Evolutionary conservation across 2,888 invertebrate species (phyloP).

Genomic region (Silvanus unidentatus): DNA sequence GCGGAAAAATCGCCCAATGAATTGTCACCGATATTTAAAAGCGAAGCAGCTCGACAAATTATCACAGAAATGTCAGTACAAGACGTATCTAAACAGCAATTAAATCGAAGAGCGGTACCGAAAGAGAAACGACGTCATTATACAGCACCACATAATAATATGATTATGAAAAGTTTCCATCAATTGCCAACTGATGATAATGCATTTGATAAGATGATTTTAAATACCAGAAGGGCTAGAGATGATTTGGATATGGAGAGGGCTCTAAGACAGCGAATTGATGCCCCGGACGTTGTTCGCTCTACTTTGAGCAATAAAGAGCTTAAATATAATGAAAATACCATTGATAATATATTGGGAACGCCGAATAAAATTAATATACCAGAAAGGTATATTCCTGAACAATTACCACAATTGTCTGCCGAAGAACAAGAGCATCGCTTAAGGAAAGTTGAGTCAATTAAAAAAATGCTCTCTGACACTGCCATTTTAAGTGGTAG

Average conservation of each 20-base stretch:
- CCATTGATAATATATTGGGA: slow-evolving; percentile 80
- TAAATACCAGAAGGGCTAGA: slow-evolving; percentile 56
- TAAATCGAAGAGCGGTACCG: slow-evolving; percentile 58
- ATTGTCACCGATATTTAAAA: slow-evolving; percentile 76
- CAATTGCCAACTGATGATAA: slow-evolving; percentile 36
- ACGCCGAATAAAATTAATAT: slow-evolving; percentile 87
- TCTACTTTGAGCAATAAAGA: slow-evolving; percentile 67
- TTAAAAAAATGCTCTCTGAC: slow-evolving; percentile 83
- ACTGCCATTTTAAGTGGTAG: slow-evolving; percentile 50
- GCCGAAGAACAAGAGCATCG: slow-evolving; percentile 80
- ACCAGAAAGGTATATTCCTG: slow-evolving; percentile 87
- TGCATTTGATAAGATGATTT: slow-evolving; percentile 33
- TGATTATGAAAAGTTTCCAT: slow-evolving; percentile 40
- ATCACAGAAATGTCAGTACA: slow-evolving; percentile 68
- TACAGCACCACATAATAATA: slow-evolving; percentile 66
- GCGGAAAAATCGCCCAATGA: slow-evolving; percentile 48
- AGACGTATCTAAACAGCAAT: slow-evolving; percentile 35
- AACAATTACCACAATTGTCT: slow-evolving; percentile 79
- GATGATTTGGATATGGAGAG: slow-evolving; percentile 86
- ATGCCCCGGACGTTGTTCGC: slow-evolving; percentile 81
- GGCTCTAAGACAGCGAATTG: slow-evolving; percentile 66
- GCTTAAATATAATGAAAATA: slow-evolving; percentile 66
- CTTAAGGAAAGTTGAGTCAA: slow-evolving; percentile 82
- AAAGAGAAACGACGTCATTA: slow-evolving; percentile 80
- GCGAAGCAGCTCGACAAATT: slow-evolving; percentile 80